phyloP scores from a whole-genome alignment of 1,140 invertebrate genomes.

The Globodera rostochiensis region DNA sequence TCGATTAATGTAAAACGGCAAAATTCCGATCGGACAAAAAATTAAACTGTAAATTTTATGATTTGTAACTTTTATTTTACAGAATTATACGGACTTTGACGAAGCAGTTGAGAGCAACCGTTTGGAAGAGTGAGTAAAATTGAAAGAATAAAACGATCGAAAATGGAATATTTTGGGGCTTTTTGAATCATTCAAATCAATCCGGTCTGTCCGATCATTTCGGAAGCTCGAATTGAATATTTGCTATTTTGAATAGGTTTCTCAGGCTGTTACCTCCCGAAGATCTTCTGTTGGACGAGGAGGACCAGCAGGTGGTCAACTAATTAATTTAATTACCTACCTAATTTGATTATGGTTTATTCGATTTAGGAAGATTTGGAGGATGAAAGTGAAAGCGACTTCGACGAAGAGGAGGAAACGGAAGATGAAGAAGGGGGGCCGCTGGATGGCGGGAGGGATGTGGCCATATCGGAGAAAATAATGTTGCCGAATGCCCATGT shows the following conservation, averaged over 20 bases:
- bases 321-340: conserved; percentile 16
- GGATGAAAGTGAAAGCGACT: conserved; percentile 11
- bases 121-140: conserved; percentile 25
- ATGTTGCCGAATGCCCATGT: conserved; percentile 26
- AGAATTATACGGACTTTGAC: conserved; percentile 45
- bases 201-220: no score
- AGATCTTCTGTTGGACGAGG: conserved; percentile 8
- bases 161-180: neutral
- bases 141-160: neutral
- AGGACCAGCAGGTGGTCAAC: conserved; percentile 1
- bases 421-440: conserved; percentile 36
- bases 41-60: conserved; percentile 2
- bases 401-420: conserved; percentile 32
- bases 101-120: conserved; percentile 41
- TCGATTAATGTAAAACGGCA: neutral
- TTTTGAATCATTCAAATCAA: neutral
- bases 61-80: neutral
- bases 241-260: conserved; percentile 12
- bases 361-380: conserved; percentile 5
- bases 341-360: neutral
- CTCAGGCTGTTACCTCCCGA: conserved; percentile 31
- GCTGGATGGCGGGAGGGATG: conserved; percentile 10
- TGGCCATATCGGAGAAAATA: conserved; percentile 13
- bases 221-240: no score
- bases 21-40: conserved; percentile 1